These are phyloP conservation scores for Rhipidura dahli DNA, from an alignment of 2,113 vertebrate species.

Conservation along the genomic window DNA sequence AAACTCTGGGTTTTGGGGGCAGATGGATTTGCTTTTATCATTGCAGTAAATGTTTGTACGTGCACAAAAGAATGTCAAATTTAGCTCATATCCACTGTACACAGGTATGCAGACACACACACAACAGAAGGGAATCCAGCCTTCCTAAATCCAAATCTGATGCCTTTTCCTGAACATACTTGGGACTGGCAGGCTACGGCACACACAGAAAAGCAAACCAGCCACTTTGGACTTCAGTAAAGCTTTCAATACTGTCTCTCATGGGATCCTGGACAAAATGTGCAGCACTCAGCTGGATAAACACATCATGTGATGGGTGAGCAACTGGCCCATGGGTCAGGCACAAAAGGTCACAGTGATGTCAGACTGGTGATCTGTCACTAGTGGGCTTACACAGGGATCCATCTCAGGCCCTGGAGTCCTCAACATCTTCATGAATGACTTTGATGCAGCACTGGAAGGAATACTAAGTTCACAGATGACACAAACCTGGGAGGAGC, in stretches of 20 bases:
- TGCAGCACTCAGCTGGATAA: neutral
- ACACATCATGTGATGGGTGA: neutral
- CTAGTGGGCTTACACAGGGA: too few species aligned
- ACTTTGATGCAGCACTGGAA: neutral
- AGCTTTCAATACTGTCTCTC: neutral
- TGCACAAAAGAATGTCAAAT: neutral
- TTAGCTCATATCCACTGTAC: neutral
- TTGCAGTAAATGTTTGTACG: neutral
- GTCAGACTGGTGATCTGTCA: neutral
- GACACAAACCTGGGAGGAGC: neutral
- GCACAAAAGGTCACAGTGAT: neutral
- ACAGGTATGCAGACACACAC: neutral
- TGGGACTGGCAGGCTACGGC: neutral
- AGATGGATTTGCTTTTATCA: neutral
- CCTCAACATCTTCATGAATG: neutral
- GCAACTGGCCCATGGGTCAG: neutral
- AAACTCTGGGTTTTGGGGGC: neutral
- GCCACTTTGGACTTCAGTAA: neutral
- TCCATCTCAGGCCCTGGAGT: neutral
- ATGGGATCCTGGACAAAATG: neutral
- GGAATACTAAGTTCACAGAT: too few species aligned
- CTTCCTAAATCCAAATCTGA: neutral
- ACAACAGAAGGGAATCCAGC: neutral
- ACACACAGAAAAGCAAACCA: neutral
- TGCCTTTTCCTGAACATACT: neutral